phyloP scores from a whole-genome alignment of 2,888 invertebrate species.

The Drosophila flavopinicola region DNA sequence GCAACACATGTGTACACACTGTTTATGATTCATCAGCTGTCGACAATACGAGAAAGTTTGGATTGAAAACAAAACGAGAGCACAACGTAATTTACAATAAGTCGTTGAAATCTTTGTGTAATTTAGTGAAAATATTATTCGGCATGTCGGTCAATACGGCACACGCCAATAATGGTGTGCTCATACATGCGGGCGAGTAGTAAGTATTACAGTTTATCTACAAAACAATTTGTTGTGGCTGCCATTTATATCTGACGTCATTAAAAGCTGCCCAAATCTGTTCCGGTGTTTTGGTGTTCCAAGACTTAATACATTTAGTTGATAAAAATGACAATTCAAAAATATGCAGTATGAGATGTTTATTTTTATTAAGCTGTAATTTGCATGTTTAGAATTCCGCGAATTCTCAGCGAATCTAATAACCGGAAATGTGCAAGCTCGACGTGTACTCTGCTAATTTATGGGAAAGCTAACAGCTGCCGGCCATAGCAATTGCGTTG shows the following conservation, averaged over 20 bases:
- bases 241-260: constrained; percentile 52
- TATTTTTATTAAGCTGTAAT: too few species aligned
- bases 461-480: constrained; percentile 23
- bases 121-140: constrained; percentile 28
- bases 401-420: too few species aligned
- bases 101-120: constrained; percentile 30
- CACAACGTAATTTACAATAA: constrained; percentile 37
- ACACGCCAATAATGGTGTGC: constrained; percentile 96
- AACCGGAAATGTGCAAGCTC: not conserved
- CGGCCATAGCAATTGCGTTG: not conserved
- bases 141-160: constrained; percentile 96
- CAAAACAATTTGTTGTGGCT: constrained; percentile 11
- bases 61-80: constrained; percentile 51
- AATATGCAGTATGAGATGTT: too few species aligned
- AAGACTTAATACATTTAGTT: too few species aligned
- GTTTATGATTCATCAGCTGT: constrained; percentile 72
- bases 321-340: too few species aligned
- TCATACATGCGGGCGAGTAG: constrained; percentile 98
- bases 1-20: constrained; percentile 42
- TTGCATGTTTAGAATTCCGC: too few species aligned
- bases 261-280: not conserved
- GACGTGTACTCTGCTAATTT: not conserved
- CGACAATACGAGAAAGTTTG: constrained; percentile 46
- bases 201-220: constrained; percentile 86
- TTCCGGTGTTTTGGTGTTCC: too few species aligned